A percentile compares a stretch with the other conserved stretches of the same genome.
Evolutionary conservation across 2,888 invertebrate species (phyloP).

Genomic region (Apamea epomidion): DNA sequence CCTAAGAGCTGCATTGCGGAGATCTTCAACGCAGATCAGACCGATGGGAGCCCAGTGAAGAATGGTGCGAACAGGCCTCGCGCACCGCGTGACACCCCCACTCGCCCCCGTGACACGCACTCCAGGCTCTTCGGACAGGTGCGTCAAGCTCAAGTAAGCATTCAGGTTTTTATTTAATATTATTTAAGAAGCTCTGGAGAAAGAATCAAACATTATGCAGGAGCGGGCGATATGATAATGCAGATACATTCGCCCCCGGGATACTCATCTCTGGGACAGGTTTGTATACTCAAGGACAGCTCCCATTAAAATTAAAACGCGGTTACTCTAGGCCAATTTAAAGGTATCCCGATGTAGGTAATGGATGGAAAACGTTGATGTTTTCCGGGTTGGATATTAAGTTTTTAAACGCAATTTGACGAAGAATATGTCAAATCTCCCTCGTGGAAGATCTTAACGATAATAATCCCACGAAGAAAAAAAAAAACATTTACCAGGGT

Average conservation of each 20-base stretch:
- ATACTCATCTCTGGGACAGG: not conserved
- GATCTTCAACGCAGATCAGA: conserved; percentile 87
- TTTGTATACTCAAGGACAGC: not conserved
- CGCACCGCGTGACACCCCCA: conserved; percentile 90
- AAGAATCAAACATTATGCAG: not conserved
- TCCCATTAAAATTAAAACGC: not conserved
- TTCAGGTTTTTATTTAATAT: not conserved
- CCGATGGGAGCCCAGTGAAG: conserved; percentile 83
- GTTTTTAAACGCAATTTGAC: not conserved
- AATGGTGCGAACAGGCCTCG: conserved; percentile 83
- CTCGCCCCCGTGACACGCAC: conserved; percentile 91
- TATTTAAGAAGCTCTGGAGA: not conserved
- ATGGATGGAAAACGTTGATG: not conserved
- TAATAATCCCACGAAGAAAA: not conserved
- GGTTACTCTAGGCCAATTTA: not conserved
- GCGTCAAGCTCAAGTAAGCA: conserved; percentile 58
- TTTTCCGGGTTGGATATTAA: not conserved
- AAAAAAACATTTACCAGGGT: not conserved
- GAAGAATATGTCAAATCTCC: not conserved
- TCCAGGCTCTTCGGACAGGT: conserved; percentile 91
- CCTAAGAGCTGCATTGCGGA: conserved; percentile 91
- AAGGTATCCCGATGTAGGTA: not conserved
- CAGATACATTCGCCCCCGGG: not conserved
- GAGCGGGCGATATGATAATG: not conserved
- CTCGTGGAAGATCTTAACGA: not conserved